A percentile compares a stretch with the other conserved stretches of the same genome.
Evolutionary conservation across 2,113 vertebrate genomes (phyloP).

Genomic region (Benthochromis sp.): DNA sequence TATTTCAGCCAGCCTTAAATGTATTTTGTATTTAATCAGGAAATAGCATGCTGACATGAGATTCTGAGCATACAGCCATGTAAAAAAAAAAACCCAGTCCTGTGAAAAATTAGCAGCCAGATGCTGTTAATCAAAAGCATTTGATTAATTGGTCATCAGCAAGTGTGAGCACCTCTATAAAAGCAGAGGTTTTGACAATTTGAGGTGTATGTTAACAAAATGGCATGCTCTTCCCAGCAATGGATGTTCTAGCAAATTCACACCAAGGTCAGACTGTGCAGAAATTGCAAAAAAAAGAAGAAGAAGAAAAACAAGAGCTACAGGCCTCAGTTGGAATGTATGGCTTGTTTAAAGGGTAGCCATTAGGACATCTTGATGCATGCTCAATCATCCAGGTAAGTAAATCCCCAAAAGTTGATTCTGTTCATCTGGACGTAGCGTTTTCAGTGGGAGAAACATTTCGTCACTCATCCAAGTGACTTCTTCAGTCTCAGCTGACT

Average conservation of each 20-base stretch:
- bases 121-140: not conserved
- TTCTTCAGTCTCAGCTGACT: not conserved
- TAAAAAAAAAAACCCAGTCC: not conserved
- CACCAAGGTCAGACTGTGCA: not conserved
- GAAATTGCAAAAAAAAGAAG: not conserved
- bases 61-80: not conserved
- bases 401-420: not conserved
- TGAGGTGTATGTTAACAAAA: not conserved
- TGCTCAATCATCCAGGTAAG: not conserved
- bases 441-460: not conserved
- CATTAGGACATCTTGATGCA: not conserved
- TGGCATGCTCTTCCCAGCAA: not conserved
- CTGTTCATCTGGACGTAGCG: not conserved
- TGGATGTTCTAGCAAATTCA: not conserved
- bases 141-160: not conserved
- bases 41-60: not conserved
- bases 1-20: not conserved
- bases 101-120: not conserved
- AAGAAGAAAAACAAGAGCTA: not conserved
- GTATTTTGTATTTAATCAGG: not conserved
- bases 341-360: not conserved
- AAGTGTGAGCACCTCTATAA: not conserved
- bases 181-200: not conserved
- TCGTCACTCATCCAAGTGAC: not conserved
- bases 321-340: not conserved